Evolutionary conservation across 1,140 invertebrate species (phyloP), one percentile per base, ranked within the genome.

Genomic region (Lanistes nyassanus): DNA sequence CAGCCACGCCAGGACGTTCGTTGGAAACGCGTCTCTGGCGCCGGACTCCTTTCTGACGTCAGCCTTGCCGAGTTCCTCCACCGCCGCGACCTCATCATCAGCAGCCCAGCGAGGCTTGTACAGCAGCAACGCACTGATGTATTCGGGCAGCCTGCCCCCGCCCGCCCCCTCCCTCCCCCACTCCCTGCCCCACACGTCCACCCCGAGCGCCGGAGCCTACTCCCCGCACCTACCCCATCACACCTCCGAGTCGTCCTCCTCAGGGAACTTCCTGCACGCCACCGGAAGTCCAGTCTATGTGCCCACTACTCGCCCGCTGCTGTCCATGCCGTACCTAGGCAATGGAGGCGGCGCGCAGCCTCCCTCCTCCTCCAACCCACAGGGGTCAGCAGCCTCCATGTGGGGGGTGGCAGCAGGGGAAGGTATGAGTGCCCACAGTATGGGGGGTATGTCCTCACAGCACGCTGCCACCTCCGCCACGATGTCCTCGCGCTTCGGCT

Each of bases 281-380:
- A 66, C 78, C 42, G 60, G 82, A 34, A 87, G 80, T 72, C 85
- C 85, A 0, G 82, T 87, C 16, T 87, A 86, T 71, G 85, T 87
- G 4, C 85, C 85, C 3, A 87, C 84, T 13, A 86, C 85, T 0
- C 78, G 85, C 11, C 68, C 85, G 0, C 80, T 85, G 13, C 72
- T 87, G 23, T 81, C 82, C 5, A 83, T 84, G 81, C 82, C 81
- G 76, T 85, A 84, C 69, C 79, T 81, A 66, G 75, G 77, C 37
- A 81, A 80, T 36, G 81, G 80, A 7, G 62, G 76, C 26, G 69
- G 78, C 34, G 53, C 9, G n/a, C 37, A 51, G 29, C 80, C 82
- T 29, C 65, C 76, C 5, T 76, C 75, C 0, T 80, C 82, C 23
- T 77, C 79, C 13, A 82, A 74, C 78, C 68, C 71, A 2, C 26